Conservation (phyloP, 30 jellyfish, hydroid and myxozoan genomes). For the Pelagia noctiluca region DNA sequence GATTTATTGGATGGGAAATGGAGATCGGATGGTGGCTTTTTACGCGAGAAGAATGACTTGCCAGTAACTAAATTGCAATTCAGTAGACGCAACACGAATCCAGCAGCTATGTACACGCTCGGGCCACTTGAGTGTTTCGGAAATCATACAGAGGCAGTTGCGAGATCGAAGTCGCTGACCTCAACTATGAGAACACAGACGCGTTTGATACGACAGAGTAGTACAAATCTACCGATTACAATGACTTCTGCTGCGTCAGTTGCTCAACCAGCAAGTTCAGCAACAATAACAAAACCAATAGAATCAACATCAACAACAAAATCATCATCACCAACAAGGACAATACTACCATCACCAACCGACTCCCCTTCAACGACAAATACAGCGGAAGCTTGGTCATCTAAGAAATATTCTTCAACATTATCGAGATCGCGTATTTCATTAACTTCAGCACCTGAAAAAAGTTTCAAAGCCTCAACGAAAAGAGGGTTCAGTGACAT, state of each 20-base stretch:
- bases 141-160: constrained; percentile 50
- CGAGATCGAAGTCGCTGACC: constrained; percentile 13
- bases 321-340: background rate
- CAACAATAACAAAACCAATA: background rate
- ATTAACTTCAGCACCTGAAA: too few species aligned
- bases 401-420: too few species aligned
- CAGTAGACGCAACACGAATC: constrained; percentile 69
- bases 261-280: background rate
- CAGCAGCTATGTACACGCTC: constrained; percentile 71
- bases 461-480: background rate
- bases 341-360: background rate
- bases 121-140: constrained; percentile 94
- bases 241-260: background rate
- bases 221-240: too few species aligned
- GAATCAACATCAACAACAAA: background rate
- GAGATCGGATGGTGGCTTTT: constrained; percentile 90
- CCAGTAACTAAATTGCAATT: constrained; percentile 88
- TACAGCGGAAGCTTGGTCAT: too few species aligned
- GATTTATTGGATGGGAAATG: constrained; percentile 78
- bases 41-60: constrained; percentile 61
- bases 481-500: background rate
- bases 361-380: too few species aligned
- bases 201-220: too few species aligned
- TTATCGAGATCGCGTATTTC: too few species aligned
- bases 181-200: background rate